phyloP scores from a whole-genome alignment of 2,888 invertebrate genomes.

The Ptychoptera contaminata region DNA sequence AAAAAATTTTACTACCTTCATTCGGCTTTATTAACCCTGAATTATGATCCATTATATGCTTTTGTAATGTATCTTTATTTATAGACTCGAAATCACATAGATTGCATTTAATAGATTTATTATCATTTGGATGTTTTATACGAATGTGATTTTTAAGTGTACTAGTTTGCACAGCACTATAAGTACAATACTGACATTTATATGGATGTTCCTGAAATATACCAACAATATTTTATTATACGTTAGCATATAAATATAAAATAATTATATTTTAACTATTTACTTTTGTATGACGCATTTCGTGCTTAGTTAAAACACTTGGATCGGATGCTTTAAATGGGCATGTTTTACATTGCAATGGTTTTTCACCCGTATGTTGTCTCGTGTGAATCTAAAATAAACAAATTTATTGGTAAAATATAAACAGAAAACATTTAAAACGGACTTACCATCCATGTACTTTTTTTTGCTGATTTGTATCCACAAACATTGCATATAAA shows the following conservation, averaged over 20 bases:
- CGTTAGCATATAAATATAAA: background rate
- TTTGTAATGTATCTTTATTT: conserved; percentile 17
- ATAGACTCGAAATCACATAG: conserved; percentile 23
- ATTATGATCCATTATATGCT: conserved; percentile 24
- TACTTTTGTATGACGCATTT: conserved; percentile 39
- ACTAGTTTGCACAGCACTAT: conserved; percentile 51
- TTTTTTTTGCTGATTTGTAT: conserved; percentile 52
- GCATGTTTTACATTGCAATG: conserved; percentile 52
- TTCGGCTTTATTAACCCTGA: conserved; percentile 22
- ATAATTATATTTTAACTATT: background rate
- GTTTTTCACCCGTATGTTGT: conserved; percentile 66
- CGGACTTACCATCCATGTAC: conserved; percentile 40
- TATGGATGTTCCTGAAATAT: conserved; percentile 32
- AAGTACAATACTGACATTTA: conserved; percentile 50
- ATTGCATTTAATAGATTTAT: conserved; percentile 20
- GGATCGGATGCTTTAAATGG: conserved; percentile 58
- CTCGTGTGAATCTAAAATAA: conserved; percentile 44
- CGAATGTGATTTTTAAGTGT: conserved; percentile 46
- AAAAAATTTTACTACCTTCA: conserved; percentile 7
- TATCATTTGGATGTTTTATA: conserved; percentile 35
- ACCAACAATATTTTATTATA: background rate
- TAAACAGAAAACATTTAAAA: background rate
- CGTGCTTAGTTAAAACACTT: conserved; percentile 52
- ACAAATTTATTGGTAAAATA: background rate
- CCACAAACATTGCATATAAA: conserved; percentile 61